phyloP scores from a whole-genome alignment of 2,888 invertebrate genomes.

The Chironomus tentans region DNA sequence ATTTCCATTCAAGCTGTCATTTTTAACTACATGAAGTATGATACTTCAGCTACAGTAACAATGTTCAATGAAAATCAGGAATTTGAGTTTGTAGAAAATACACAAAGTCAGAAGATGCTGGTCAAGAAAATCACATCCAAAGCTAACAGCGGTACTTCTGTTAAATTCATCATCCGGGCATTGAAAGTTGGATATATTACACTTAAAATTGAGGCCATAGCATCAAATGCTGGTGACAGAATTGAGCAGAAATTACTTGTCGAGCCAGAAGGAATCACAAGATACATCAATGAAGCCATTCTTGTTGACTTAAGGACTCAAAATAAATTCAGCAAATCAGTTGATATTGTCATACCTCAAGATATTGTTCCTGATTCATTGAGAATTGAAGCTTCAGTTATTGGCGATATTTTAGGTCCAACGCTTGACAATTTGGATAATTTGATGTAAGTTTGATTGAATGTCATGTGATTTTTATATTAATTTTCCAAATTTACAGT shows the following conservation, averaged over 20 bases:
- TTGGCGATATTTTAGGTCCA: slow-evolving; percentile 52
- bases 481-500: not conserved
- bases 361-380: slow-evolving; percentile 59
- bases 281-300: slow-evolving; percentile 57
- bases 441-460: slow-evolving; percentile 40
- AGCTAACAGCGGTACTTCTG: slow-evolving; percentile 57
- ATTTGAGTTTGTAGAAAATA: slow-evolving; percentile 67
- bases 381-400: slow-evolving; percentile 55
- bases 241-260: slow-evolving; percentile 58
- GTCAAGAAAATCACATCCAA: slow-evolving; percentile 53
- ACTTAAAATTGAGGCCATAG: slow-evolving; percentile 60
- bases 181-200: slow-evolving; percentile 56
- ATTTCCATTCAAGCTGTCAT: slow-evolving; percentile 74
- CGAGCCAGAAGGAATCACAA: slow-evolving; percentile 64
- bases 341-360: slow-evolving; percentile 60
- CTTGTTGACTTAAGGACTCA: slow-evolving; percentile 54
- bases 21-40: slow-evolving; percentile 70
- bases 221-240: slow-evolving; percentile 63
- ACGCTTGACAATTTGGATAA: slow-evolving; percentile 53
- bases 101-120: slow-evolving; percentile 47
- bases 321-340: slow-evolving; percentile 44
- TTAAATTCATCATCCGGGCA: slow-evolving; percentile 69
- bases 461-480: not conserved
- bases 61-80: slow-evolving; percentile 65
- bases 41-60: slow-evolving; percentile 64